These are phyloP conservation scores for Macaca fascicularis DNA, from an alignment of 2,113 vertebrate genomes.

Conservation along the genomic window DNA sequence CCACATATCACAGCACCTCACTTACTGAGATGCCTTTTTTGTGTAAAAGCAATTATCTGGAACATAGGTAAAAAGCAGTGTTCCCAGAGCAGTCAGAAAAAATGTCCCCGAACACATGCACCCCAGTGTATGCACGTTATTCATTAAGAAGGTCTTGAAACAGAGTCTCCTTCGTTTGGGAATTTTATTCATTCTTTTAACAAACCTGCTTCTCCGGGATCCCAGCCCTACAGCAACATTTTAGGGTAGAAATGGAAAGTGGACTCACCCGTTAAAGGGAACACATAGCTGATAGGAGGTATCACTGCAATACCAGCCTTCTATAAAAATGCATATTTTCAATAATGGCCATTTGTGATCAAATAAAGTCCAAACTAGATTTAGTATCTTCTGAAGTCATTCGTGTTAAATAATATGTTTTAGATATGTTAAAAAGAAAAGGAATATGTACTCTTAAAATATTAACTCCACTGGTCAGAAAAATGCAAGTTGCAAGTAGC, in stretches of 20 bases:
- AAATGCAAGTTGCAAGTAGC: background rate
- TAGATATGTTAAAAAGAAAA: background rate
- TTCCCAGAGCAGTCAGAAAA: background rate
- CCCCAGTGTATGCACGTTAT: background rate
- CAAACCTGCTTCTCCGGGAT: background rate
- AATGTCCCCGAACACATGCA: background rate
- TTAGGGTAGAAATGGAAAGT: background rate
- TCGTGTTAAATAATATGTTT: background rate
- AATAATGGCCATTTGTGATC: background rate
- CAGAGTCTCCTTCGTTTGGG: background rate
- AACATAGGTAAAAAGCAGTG: background rate
- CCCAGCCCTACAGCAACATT: background rate
- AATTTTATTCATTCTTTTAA: constrained; percentile 11
- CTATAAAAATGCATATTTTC: background rate
- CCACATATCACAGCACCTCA: background rate
- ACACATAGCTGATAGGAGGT: background rate
- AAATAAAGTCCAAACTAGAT: background rate
- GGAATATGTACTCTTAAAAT: background rate
- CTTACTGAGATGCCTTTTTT: background rate
- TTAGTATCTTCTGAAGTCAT: background rate
- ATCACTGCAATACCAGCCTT: background rate
- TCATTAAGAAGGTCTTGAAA: background rate
- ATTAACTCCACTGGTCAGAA: background rate
- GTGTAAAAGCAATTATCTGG: background rate
- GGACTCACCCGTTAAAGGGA: background rate